Evolutionary conservation across 2,797 vertebrate genomes (phyloP).

Genomic region (Centropyge bicolor): DNA sequence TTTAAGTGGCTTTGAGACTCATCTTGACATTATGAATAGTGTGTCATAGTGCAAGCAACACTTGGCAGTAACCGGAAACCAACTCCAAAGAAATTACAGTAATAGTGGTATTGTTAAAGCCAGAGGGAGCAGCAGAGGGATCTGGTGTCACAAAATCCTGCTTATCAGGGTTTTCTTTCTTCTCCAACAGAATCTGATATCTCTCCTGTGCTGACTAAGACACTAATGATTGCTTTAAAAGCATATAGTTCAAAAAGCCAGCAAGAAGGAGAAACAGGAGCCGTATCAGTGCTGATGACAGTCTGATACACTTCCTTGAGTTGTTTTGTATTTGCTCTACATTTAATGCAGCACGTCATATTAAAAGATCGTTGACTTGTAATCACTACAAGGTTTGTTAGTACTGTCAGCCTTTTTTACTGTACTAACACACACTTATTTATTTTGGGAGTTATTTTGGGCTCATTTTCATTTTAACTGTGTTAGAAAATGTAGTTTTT

Average conservation of each 20-base stretch:
- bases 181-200: slow-evolving; percentile 39
- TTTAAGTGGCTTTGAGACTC: slow-evolving; percentile 1
- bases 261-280: neutral
- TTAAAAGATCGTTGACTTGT: slow-evolving; percentile 16
- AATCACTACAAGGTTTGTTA: neutral
- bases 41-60: neutral
- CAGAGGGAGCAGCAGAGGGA: slow-evolving; percentile 8
- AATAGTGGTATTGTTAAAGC: slow-evolving; percentile 14
- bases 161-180: slow-evolving; percentile 24
- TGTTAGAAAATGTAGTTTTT: neutral
- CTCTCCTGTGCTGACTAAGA: slow-evolving; percentile 35
- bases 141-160: slow-evolving; percentile 37
- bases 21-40: slow-evolving; percentile 5
- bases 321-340: slow-evolving; percentile 14
- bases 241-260: slow-evolving; percentile 14
- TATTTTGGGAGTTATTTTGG: neutral
- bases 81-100: slow-evolving; percentile 10
- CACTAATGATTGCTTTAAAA: slow-evolving; percentile 20
- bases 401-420: neutral
- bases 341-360: slow-evolving; percentile 24
- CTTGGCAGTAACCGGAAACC: slow-evolving; percentile 25
- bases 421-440: neutral
- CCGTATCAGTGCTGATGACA: slow-evolving; percentile 23
- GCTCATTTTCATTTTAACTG: no score
- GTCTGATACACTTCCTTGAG: slow-evolving; percentile 21